Base-by-base conservation (phyloP, 2,797 vertebrate genomes). In the Oceanodroma leucorhoa region DNA sequence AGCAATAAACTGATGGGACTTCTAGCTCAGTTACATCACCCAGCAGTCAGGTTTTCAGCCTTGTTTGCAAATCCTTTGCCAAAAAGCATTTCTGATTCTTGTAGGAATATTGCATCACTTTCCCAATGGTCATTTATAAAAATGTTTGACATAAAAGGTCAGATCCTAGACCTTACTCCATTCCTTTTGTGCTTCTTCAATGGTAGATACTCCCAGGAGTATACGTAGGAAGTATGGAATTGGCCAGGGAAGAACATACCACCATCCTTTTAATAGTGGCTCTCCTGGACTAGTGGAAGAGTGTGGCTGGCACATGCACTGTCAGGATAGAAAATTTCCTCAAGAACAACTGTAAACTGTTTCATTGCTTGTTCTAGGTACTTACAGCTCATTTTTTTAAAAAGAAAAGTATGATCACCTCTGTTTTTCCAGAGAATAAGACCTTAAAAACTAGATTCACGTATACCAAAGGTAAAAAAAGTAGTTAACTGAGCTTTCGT, bases 61-160 rank as follows among this genome's bases (percentile, higher is more conserved):
- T 57, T 77, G 40, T 58, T 85, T 85, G 29, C 36, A 82, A 76
- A 84, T 77, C n/a, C 19, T 66, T 87, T 53, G 41, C 32, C 70
- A 87, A 82, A 58, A 79, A 4, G 1, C 6, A 2, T 66, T 89
- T 90, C 71, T 83, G 54, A 80, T 72, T 85, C 65, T 66, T 70
- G 7, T 17, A 77, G 43, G 18, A 48, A 45, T 69, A 79, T 58
- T 51, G 10, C 24, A 51, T 86, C 40, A 58, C 30, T 87, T 90
- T 71, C 15, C 36, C 55, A 69, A 69, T 7, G 54, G 1, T 77
- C 30, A 21, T 22, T 61, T 76, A 32, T 6, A 41, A 67, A 43
- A 51, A 66, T 32, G 1, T 82, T 91, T 83, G 41, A 29, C 21
- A 8, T 40, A 38, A 67, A 80, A 72, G 34, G 9, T 67, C 54